These are phyloP conservation scores for Dasysyrphus tricinctus DNA, from an alignment of 2,888 invertebrate species.

Conservation along the genomic window DNA sequence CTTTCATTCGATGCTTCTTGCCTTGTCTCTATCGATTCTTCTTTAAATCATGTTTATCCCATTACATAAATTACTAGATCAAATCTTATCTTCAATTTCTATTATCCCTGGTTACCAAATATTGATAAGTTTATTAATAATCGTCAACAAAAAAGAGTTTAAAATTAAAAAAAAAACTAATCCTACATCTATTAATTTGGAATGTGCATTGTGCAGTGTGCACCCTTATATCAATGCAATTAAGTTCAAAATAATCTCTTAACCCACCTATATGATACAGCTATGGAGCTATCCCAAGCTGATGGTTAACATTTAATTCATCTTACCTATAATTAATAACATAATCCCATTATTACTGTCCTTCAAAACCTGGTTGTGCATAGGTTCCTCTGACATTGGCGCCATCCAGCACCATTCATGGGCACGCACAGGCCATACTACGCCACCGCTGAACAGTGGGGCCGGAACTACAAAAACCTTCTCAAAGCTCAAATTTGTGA, in stretches of 20 bases:
- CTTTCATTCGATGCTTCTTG: too few species aligned
- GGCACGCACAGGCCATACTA: constrained; percentile 47
- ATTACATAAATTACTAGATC: not conserved
- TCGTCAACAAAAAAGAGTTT: not conserved
- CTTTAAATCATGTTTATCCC: not conserved
- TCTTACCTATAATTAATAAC: constrained; percentile 60
- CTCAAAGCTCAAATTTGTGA: too few species aligned
- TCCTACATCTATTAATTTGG: not conserved
- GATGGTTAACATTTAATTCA: constrained; percentile 40
- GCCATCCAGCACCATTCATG: constrained; percentile 47
- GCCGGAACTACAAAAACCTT: too few species aligned
- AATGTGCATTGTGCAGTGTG: constrained; percentile 1
- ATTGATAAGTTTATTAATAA: not conserved
- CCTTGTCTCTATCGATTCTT: too few species aligned
- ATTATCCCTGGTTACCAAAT: not conserved
- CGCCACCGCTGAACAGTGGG: not conserved
- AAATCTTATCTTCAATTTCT: not conserved
- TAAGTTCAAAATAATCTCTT: constrained; percentile 8
- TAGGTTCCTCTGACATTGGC: constrained; percentile 47
- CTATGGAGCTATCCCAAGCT: constrained; percentile 27
- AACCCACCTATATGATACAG: not conserved
- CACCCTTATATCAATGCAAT: constrained; percentile 1
- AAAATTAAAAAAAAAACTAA: not conserved
- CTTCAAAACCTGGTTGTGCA: constrained; percentile 33
- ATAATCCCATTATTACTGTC: constrained; percentile 67